Evolutionary conservation across 2,888 invertebrate species (phyloP), one percentile per base, ranked within the genome.

Genomic region (Drosophila longiperda): DNA sequence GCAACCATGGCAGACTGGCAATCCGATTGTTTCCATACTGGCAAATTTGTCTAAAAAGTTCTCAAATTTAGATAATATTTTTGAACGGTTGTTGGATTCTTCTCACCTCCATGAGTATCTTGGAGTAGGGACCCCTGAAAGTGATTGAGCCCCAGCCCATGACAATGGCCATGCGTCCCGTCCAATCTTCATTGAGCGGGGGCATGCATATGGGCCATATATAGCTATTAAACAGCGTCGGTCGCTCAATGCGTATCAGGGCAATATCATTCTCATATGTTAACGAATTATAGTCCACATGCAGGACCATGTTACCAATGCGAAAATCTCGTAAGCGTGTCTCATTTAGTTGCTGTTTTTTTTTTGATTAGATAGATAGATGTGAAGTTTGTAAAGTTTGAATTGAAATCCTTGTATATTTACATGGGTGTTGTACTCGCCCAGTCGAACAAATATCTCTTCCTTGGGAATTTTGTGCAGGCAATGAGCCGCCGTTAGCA

Each of bases 151-250:
- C 97, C 97, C 97, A 97, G 38, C 97, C 97, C 65, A 95, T 96
- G 20, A 97, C 96, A 64, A 95, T 94, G 40, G 94, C 96, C 11
- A 93, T 94, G 88, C 95, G 94, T 71, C 95, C 95, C 26, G 95
- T 95, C 83, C 95, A 95, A 6, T 94, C 92, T 49, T 95, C 90
- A 2, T 94, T 95, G 0, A 94, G 84, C 0, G 96, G 96, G 0
- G 97, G 97, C 74, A 98, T 94, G 91, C 97, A 98, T 62, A 97
- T 95, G 0, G 97, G 97, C 96, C 97, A 97, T 60, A 97, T 96
- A 87, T 97, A 97, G 0, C 95, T 95, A 84, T 96, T 96, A 91
- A 97, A 97, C 7, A 95, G 92, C 0, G 96, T 95, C 0, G 96
- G 94, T 11, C 95, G 93, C 73, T 95, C 94, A 59, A 97, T 93